Percentiles rank a stretch among this genome's conserved stretches.
Evolutionary conservation across 2,888 invertebrate species (phyloP).

Genomic region (Melieria picta): DNA sequence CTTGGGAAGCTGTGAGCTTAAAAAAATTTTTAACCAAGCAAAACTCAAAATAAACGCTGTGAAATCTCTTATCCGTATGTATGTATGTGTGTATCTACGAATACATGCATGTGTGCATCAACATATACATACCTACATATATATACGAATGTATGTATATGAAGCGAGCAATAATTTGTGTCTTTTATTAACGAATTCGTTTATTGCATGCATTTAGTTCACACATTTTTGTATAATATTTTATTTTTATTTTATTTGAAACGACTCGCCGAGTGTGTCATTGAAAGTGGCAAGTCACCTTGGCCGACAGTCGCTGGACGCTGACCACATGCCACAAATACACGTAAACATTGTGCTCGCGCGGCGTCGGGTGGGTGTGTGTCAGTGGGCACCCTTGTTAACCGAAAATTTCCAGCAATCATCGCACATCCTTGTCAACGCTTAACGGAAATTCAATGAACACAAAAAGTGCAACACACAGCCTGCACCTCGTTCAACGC

Average conservation of each 20-base stretch:
- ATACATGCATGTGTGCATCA: neutral
- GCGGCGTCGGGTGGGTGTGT: neutral
- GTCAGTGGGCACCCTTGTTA: constrained; percentile 23
- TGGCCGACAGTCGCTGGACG: constrained; percentile 22
- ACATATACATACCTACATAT: neutral
- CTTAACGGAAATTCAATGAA: constrained; percentile 36
- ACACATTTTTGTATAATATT: neutral
- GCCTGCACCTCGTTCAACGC: constrained; percentile 6
- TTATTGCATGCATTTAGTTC: too few species aligned
- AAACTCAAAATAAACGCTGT: neutral
- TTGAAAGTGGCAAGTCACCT: constrained; percentile 31
- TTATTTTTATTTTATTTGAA: neutral
- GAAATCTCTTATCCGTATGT: constrained; percentile 1
- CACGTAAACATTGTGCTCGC: neutral
- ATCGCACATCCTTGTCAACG: constrained; percentile 39
- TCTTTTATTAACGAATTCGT: too few species aligned
- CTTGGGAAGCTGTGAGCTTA: too few species aligned
- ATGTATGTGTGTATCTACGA: neutral
- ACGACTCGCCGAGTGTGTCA: constrained; percentile 31
- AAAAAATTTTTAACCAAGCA: too few species aligned
- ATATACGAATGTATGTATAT: neutral
- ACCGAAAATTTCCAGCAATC: constrained; percentile 35
- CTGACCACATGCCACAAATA: constrained; percentile 25
- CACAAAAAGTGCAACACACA: constrained; percentile 22
- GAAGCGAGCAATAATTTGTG: too few species aligned